Evolutionary conservation across 2,888 invertebrate genomes (phyloP), one percentile per base, ranked within the genome.

Genomic region (Lordiphosa fenestrarum): DNA sequence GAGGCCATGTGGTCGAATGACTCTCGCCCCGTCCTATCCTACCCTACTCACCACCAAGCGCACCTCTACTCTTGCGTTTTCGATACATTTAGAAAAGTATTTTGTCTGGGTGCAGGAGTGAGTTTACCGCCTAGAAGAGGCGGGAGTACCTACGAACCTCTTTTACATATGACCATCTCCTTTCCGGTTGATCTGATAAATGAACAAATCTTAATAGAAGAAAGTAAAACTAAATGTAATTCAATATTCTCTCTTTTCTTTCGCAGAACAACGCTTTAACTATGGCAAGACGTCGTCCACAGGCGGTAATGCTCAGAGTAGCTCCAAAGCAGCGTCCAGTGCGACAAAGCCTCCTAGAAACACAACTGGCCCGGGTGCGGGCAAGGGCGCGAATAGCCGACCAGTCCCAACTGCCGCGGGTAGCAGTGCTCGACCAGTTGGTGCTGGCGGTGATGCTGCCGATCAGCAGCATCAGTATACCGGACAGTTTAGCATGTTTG

Each of bases 401-500:
- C 59, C 66, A 6, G 58, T 38, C 30, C 47, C 66, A n/a, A 47
- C 64, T 5, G 47, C 52, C 12, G 47, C 40, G 12, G 49, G 38
- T 13, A 19, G 41, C 12, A 41, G 40, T 9, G 40, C 47, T 4
- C 54, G 46, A 9, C n/a, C 35, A 10, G 33, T 6, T 36, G 30
- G 12, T 1, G 52, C 15, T 15, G 15, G 15, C 19, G 35, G 12
- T n/a, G 35, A 7, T 6, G 15, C 15, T 7, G 7, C 15, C 42
- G 62, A 23, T 1, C 48, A 63, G 55, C 82, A 77, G 40, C 77
- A 84, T 57, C 82, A 61, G 59, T 80, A 85, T 50, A 70, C 86
- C 49, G 87, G 87, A 50, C 88, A 88, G 69, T 89, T 90, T 63
- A 88, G 88, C 67, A 90, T 93, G 69, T 93, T 93, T 83, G 90